These are phyloP conservation scores for Pipistrellus pipistrellus DNA, from an alignment of 2,797 vertebrate species.

Conservation along the genomic window DNA sequence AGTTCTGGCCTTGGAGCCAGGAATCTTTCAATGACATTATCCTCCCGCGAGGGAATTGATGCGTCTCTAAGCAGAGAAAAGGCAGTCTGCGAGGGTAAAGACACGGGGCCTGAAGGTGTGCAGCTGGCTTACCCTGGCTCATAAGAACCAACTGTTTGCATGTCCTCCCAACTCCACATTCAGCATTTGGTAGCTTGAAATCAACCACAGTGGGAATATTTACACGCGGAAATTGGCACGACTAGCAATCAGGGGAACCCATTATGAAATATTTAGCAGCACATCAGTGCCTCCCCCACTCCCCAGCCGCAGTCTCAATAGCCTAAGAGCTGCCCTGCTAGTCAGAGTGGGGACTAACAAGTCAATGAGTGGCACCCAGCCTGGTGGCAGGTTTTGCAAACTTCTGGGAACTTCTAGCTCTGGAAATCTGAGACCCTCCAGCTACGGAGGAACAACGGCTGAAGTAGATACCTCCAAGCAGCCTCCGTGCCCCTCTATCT, in stretches of 20 bases:
- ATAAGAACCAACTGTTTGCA: rapidly evolving
- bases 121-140: background rate
- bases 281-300: too few relatives aligned
- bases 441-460: background rate
- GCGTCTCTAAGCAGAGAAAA: background rate
- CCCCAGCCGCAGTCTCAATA: background rate
- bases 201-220: background rate
- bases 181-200: background rate
- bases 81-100: background rate
- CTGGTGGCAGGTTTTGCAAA: background rate
- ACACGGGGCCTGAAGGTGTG: rapidly evolving
- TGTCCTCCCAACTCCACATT: background rate
- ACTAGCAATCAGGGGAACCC: background rate
- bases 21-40: background rate
- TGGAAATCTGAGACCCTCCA: background rate
- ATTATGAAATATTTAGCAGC: background rate
- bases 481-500: background rate
- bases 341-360: background rate
- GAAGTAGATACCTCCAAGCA: background rate
- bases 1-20: background rate
- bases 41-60: background rate
- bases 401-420: background rate
- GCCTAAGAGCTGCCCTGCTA: background rate
- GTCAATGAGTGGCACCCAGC: background rate
- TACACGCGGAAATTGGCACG: background rate